Conservation (phyloP, 2,113 vertebrate genomes). For the Archocentrus centrarchus region DNA sequence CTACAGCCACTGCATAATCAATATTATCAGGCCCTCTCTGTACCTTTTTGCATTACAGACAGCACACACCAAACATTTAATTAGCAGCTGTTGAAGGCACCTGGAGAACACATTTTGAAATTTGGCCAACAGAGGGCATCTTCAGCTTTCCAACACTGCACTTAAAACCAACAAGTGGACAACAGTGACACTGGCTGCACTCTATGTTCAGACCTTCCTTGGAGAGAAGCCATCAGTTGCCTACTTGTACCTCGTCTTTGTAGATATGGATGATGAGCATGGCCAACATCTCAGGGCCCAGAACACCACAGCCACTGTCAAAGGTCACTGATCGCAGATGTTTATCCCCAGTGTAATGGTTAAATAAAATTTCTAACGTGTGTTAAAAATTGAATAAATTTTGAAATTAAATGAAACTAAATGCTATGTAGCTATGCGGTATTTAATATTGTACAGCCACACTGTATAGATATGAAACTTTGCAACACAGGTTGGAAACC, state of each 20-base stretch:
- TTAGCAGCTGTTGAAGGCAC: slow-evolving; percentile 21
- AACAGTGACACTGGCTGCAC: background rate
- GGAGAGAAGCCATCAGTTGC: background rate
- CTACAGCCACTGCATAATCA: background rate
- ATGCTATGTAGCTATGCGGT: too few relatives aligned
- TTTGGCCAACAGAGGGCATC: background rate
- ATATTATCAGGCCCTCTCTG: background rate
- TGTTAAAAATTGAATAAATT: background rate
- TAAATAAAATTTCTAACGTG: background rate
- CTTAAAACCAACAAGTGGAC: background rate
- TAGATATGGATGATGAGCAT: background rate
- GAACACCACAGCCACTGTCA: background rate
- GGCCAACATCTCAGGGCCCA: background rate
- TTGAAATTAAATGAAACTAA: background rate
- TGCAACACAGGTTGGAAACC: too few relatives aligned
- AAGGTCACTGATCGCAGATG: background rate
- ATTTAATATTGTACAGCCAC: too few relatives aligned
- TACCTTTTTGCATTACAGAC: background rate
- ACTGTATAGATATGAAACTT: too few relatives aligned
- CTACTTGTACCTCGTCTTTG: background rate
- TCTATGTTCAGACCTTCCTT: background rate
- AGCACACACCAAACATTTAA: slow-evolving; percentile 20
- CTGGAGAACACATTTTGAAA: background rate
- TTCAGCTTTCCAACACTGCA: background rate
- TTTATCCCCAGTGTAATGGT: background rate